Evolutionary conservation across 2,888 invertebrate species (phyloP).

Genomic region (Eucera pruinosa): DNA sequence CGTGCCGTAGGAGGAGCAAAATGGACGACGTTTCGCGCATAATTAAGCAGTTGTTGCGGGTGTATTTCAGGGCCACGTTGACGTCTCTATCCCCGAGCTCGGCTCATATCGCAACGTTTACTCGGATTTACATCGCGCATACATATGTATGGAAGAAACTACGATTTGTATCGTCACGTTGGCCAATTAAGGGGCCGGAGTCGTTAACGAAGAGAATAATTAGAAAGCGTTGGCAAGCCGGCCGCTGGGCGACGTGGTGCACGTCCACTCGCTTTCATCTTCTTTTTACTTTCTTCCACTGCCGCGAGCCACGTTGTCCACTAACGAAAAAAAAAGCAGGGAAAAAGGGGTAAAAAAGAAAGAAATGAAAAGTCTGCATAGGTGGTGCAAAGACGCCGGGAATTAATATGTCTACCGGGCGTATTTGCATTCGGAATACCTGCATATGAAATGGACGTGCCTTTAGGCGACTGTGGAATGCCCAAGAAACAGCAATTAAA

Average conservation of each 20-base stretch:
- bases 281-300: slow-evolving; percentile 24
- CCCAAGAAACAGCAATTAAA: slow-evolving; percentile 55
- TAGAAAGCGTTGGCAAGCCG: slow-evolving; percentile 58
- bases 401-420: slow-evolving; percentile 59
- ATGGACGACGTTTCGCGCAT: slow-evolving; percentile 42
- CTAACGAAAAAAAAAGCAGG: not conserved
- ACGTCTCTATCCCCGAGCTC: slow-evolving; percentile 46
- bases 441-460: slow-evolving; percentile 44
- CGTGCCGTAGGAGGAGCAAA: slow-evolving; percentile 7
- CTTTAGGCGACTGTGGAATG: slow-evolving; percentile 22
- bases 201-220: slow-evolving; percentile 75
- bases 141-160: slow-evolving; percentile 58
- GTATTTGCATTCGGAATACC: slow-evolving; percentile 43
- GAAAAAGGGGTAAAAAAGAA: not conserved
- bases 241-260: slow-evolving; percentile 19
- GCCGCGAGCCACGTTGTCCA: slow-evolving; percentile 12
- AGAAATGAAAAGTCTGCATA: slow-evolving; percentile 8
- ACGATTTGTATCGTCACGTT: slow-evolving; percentile 66
- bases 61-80: slow-evolving; percentile 29
- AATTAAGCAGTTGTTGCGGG: slow-evolving; percentile 49
- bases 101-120: slow-evolving; percentile 54
- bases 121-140: slow-evolving; percentile 57
- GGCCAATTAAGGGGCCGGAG: slow-evolving; percentile 69
- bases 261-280: slow-evolving; percentile 27
- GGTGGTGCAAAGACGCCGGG: slow-evolving; percentile 41